Percentiles rank a stretch among this genome's conserved stretches.
Conservation (phyloP, 2,888 invertebrate genomes). For the Metalampra italica region DNA sequence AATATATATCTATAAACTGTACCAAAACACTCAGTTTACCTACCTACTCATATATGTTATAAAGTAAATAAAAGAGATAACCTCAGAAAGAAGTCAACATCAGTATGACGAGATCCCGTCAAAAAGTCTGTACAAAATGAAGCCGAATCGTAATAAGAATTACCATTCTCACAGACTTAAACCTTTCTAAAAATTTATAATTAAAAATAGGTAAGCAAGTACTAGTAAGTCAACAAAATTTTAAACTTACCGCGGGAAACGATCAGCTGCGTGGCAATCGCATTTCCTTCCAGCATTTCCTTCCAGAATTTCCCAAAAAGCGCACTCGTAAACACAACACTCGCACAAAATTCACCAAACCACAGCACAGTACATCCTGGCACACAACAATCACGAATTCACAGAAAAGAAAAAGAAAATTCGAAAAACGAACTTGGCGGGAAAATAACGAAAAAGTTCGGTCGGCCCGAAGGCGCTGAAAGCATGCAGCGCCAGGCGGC, state of each 20-base stretch:
- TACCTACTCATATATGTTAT: too few species aligned
- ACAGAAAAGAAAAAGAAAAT: slow-evolving; percentile 24
- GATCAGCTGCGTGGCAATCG: slow-evolving; percentile 6
- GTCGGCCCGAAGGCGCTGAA: slow-evolving; percentile 20
- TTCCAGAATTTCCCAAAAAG: slow-evolving; percentile 39
- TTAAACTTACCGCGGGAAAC: slow-evolving; percentile 22
- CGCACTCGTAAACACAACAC: slow-evolving; percentile 35
- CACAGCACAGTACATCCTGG: slow-evolving; percentile 37
- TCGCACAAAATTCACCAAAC: slow-evolving; percentile 28
- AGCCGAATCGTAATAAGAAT: too few species aligned
- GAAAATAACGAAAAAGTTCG: slow-evolving; percentile 70
- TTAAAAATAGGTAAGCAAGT: too few species aligned
- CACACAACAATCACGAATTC: slow-evolving; percentile 41
- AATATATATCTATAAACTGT: too few species aligned
- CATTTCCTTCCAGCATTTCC: slow-evolving; percentile 29
- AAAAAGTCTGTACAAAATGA: too few species aligned
- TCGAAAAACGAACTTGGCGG: slow-evolving; percentile 48
- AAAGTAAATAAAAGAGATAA: too few species aligned
- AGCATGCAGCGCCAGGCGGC: slow-evolving; percentile 36
- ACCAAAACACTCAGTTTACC: too few species aligned
- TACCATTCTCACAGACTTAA: too few species aligned
- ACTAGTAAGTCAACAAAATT: too few species aligned
- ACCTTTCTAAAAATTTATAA: too few species aligned
- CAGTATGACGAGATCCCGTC: too few species aligned
- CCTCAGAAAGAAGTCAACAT: too few species aligned